Base-by-base conservation (phyloP, 2,888 invertebrate species). In the Mythimna vitellina region DNA sequence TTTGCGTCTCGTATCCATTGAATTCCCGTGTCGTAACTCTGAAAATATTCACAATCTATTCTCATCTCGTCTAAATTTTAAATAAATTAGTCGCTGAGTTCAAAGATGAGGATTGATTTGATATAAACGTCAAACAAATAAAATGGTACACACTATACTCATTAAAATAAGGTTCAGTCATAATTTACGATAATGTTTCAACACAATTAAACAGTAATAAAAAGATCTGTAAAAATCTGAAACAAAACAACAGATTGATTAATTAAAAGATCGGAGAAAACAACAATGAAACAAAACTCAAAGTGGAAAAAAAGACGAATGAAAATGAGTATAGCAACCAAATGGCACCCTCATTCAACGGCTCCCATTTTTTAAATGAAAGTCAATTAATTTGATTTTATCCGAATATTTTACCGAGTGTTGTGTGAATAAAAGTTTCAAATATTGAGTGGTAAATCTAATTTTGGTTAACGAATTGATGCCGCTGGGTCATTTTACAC, bases 381-480 rank as follows among this genome's bases (percentile, higher is more conserved):
- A 80, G 69, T 84, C 83, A 83, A 88, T 89, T 88, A 86, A 88
- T 88, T 84, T 72, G 73, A 78, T 76, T 82, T 80, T 78, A 80
- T 65, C 74, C 74, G 78, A 83, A 84, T 74, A 86, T 87, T 89
- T 86, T 87, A 88, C 77, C 74, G 74, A 82, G 72, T 54, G 70
- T 78, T n/a, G n/a, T n/a, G n/a, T 82, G 80, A 87, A 90, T 89
- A 83, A 83, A 87, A 88, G 81, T 89, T 90, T 88, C 82, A 87
- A 89, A 90, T 89, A 90, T 91, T 89, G 87, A 90, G 85, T 80
- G 85, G 82, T 72, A 83, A 90, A 90, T 90, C 78, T 87, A 88
- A 91, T 91, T 91, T 87, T 62, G 70, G 63, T 57, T 86, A 82
- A 84, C 85, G 86, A 86, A 88, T 88, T 86, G 76, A 75, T 75